phyloP scores from a whole-genome alignment of 2,888 invertebrate genomes.

The Sussaba pulchella region DNA sequence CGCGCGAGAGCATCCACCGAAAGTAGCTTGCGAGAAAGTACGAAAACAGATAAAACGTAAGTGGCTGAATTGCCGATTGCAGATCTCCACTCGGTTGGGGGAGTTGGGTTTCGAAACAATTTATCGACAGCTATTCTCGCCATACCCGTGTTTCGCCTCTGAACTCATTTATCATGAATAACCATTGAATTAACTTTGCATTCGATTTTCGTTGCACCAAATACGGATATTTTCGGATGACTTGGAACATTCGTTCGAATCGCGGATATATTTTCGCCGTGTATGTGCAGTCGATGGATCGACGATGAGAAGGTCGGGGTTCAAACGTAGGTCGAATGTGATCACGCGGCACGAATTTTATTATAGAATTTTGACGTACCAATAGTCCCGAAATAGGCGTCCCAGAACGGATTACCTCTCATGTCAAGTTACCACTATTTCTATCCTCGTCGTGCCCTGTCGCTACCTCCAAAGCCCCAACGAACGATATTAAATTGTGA shows the following conservation, averaged over 20 bases:
- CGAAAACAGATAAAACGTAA: conserved; percentile 61
- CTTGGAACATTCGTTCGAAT: too few species aligned
- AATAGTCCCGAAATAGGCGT: conserved; percentile 58
- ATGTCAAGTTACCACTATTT: conserved; percentile 43
- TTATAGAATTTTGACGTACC: conserved; percentile 67
- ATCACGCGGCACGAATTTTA: conserved; percentile 27
- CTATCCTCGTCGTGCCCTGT: conserved; percentile 8
- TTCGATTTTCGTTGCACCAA: background rate
- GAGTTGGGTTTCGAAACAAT: conserved; percentile 49
- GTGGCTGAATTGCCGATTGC: conserved; percentile 41
- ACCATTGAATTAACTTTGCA: conserved; percentile 49
- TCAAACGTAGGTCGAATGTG: conserved; percentile 23
- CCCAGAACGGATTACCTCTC: conserved; percentile 57
- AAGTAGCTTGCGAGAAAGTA: conserved; percentile 44
- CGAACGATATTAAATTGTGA: conserved; percentile 61
- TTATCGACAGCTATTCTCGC: conserved; percentile 55
- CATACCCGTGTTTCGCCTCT: conserved; percentile 20
- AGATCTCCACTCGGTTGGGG: background rate
- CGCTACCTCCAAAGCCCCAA: conserved; percentile 14
- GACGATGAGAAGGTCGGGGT: conserved; percentile 36
- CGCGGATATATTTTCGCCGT: background rate
- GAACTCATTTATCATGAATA: conserved; percentile 55
- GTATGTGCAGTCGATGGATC: conserved; percentile 10
- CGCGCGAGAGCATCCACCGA: conserved; percentile 8
- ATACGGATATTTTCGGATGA: conserved; percentile 7